Evolutionary conservation across 2,797 vertebrate genomes (phyloP).

Genomic region (Trachurus trachurus): DNA sequence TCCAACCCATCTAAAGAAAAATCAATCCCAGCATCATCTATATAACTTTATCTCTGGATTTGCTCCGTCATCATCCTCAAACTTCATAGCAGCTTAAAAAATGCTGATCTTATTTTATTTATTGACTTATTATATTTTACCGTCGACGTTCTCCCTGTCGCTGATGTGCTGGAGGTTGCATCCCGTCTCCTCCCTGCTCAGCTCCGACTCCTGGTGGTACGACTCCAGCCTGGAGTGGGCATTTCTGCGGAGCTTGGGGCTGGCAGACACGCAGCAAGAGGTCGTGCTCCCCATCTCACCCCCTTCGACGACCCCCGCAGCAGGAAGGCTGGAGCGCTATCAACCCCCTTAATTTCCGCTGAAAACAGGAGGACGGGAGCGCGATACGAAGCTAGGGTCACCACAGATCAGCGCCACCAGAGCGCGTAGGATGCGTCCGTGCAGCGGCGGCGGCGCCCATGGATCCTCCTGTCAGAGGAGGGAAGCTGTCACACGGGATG

Average conservation of each 20-base stretch:
- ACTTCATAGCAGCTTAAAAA: background rate
- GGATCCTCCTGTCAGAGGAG: conserved; percentile 31
- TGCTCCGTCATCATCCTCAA: background rate
- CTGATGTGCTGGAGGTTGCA: conserved; percentile 96
- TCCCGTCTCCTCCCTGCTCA: conserved; percentile 91
- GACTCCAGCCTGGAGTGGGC: conserved; percentile 92
- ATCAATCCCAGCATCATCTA: background rate
- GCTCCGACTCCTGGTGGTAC: conserved; percentile 90
- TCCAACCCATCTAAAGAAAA: too few relatives aligned
- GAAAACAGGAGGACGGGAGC: background rate
- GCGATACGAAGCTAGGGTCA: background rate
- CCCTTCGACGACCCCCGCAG: background rate
- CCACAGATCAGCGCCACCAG: conserved; percentile 31
- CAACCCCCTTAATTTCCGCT: conserved; percentile 2
- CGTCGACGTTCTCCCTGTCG: conserved; percentile 93
- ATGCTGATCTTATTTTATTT: rapidly evolving
- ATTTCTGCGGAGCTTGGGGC: conserved; percentile 92
- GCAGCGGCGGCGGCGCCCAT: conserved; percentile 21
- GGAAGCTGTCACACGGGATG: conserved; percentile 9
- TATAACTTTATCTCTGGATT: background rate
- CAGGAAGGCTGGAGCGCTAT: background rate
- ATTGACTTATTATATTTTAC: conserved; percentile 76
- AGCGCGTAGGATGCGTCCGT: conserved; percentile 36
- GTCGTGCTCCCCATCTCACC: conserved; percentile 89
- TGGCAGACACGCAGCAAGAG: conserved; percentile 93